Conservation (phyloP, 2,113 vertebrate genomes). For the Hyaena hyaena region DNA sequence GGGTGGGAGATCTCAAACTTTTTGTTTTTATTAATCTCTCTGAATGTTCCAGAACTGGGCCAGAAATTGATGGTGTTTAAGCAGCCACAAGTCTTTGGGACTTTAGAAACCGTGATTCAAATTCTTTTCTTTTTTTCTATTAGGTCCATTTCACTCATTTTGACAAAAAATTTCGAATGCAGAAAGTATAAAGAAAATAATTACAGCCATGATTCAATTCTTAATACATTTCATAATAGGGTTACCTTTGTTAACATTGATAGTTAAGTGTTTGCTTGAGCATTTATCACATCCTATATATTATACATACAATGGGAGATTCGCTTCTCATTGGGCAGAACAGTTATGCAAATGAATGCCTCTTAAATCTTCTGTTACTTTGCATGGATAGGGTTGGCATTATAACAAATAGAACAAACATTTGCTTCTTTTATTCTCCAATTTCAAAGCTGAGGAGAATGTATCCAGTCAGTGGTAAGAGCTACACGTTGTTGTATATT, state of each 20-base stretch:
- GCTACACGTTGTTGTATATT: slow-evolving; percentile 31
- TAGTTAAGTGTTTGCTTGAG: neutral
- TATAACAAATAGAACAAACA: neutral
- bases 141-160: neutral
- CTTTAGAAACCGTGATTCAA: neutral
- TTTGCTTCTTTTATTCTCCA: neutral
- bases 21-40: slow-evolving; percentile 1
- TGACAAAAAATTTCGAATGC: neutral
- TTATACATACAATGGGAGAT: neutral
- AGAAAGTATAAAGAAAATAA: slow-evolving; percentile 3
- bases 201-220: neutral
- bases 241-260: neutral
- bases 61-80: slow-evolving; percentile 1
- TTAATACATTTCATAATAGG: neutral
- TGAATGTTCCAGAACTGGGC: neutral
- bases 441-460: neutral
- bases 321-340: neutral
- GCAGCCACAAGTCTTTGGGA: neutral
- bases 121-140: neutral
- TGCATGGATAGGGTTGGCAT: neutral
- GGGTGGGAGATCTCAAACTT: neutral
- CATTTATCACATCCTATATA: neutral
- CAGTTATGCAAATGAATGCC: neutral
- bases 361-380: neutral
- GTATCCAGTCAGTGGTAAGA: neutral